A percentile compares a stretch with the other conserved stretches of the same genome.
Conservation (phyloP, 2,888 invertebrate genomes). For the Aphelenchoides bicaudatus region DNA sequence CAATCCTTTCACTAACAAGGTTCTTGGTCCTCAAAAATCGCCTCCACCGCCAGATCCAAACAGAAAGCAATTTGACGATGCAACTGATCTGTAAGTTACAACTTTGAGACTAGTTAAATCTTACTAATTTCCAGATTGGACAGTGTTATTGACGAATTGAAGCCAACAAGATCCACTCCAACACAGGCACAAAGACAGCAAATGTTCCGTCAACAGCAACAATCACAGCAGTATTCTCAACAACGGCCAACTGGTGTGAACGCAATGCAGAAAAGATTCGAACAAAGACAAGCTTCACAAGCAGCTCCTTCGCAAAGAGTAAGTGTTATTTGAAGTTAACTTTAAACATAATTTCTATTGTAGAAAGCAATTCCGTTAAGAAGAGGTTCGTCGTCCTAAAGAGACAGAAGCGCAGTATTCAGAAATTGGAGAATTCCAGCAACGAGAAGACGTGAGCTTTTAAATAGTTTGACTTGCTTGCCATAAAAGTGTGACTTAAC, state of each 20-base stretch:
- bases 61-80: constrained; percentile 4
- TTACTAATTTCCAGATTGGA: no score
- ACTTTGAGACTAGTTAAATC: no score
- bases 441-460: neutral
- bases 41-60: constrained; percentile 20
- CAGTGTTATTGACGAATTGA: constrained; percentile 10
- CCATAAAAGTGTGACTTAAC: no score
- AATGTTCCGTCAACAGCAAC: neutral
- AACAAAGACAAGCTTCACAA: constrained; percentile 19
- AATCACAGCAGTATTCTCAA: neutral
- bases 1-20: constrained; percentile 7
- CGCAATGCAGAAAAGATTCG: constrained; percentile 55
- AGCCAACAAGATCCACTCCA: constrained; percentile 7
- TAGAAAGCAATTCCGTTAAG: no score
- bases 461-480: neutral
- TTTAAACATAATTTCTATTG: no score
- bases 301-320: neutral
- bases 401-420: no score
- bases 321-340: no score
- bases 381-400: no score
- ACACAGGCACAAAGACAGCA: neutral
- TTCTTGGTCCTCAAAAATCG: constrained; percentile 11
- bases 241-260: neutral
- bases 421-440: constrained; percentile 16
- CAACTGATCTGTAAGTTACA: no score